Percentiles rank a stretch among this genome's conserved stretches.
phyloP scores from a whole-genome alignment of 2,888 invertebrate species.

The Drosophila mayaguana region DNA sequence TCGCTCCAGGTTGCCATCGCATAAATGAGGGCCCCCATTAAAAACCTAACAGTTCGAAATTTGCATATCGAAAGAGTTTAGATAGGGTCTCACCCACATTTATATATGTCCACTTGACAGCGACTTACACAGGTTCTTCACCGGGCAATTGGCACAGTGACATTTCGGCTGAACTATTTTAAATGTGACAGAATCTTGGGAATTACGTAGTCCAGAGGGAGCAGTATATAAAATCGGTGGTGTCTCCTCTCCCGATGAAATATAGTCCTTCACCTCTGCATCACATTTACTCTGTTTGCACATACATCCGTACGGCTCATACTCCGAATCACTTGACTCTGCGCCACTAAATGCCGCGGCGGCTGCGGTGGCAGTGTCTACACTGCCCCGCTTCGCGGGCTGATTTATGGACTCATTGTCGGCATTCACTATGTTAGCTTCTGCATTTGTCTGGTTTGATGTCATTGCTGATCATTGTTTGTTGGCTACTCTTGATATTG shows the following conservation, averaged over 20 bases:
- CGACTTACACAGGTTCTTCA: conserved; percentile 82
- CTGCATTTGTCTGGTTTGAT: not conserved
- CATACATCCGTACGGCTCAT: conserved; percentile 56
- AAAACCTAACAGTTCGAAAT: conserved; percentile 38
- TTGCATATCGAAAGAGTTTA: conserved; percentile 71
- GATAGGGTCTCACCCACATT: conserved; percentile 56
- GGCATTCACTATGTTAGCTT: not conserved
- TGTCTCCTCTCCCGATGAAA: conserved; percentile 46
- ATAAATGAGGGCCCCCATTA: conserved; percentile 25
- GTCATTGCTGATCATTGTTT: conserved; percentile 38
- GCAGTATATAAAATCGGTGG: conserved; percentile 44
- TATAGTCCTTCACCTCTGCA: conserved; percentile 37
- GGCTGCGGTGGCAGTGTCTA: not conserved
- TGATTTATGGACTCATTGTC: not conserved
- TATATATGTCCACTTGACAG: not conserved
- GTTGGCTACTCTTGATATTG: not conserved
- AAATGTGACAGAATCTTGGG: conserved; percentile 53
- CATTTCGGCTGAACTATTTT: conserved; percentile 68
- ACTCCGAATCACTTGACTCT: conserved; percentile 36
- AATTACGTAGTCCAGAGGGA: conserved; percentile 37
- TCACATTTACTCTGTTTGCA: conserved; percentile 56
- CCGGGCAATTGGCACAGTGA: conserved; percentile 81
- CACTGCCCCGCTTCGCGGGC: not conserved
- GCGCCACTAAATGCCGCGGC: not conserved
- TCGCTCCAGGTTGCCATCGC: conserved; percentile 6